These are phyloP conservation scores for Ancistrus triradiatus DNA, from an alignment of 2,113 vertebrate species.

Conservation along the genomic window DNA sequence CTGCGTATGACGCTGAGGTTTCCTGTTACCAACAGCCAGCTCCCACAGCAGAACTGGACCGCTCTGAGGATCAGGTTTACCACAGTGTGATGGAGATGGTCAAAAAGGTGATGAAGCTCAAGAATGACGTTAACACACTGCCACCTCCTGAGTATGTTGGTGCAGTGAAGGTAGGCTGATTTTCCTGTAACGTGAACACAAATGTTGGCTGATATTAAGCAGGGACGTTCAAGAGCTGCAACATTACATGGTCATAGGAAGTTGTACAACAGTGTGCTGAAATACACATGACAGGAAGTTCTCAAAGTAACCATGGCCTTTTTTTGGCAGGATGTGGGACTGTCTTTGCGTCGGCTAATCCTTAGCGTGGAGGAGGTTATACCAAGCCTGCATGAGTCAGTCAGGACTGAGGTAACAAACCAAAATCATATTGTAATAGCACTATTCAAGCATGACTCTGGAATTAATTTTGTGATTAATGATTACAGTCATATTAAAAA, in stretches of 20 bases:
- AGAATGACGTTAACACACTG: constrained; percentile 78
- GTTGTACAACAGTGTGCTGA: not conserved
- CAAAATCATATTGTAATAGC: not conserved
- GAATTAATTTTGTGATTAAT: too few species aligned
- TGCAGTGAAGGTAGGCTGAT: constrained; percentile 77
- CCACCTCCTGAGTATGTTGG: constrained; percentile 76
- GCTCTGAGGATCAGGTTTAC: constrained; percentile 83
- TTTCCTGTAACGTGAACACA: too few species aligned
- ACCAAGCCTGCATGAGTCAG: constrained; percentile 73
- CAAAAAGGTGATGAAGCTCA: constrained; percentile 83
- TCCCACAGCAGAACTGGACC: constrained; percentile 87
- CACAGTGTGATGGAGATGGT: constrained; percentile 86
- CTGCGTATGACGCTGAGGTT: constrained; percentile 7
- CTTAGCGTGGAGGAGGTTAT: constrained; percentile 83
- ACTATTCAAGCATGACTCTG: too few species aligned
- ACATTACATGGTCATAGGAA: not conserved
- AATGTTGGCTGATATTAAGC: not conserved
- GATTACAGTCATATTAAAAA: too few species aligned
- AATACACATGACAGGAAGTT: not conserved
- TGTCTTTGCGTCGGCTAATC: constrained; percentile 80
- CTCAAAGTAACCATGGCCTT: not conserved
- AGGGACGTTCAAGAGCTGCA: not conserved
- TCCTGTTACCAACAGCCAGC: constrained; percentile 40
- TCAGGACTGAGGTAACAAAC: constrained; percentile 77
- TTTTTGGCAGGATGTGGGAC: constrained; percentile 72